Percentiles rank a stretch among this genome's conserved stretches.
phyloP scores from a whole-genome alignment of 2,888 invertebrate species.

The Hirtodrosophila duncani region DNA sequence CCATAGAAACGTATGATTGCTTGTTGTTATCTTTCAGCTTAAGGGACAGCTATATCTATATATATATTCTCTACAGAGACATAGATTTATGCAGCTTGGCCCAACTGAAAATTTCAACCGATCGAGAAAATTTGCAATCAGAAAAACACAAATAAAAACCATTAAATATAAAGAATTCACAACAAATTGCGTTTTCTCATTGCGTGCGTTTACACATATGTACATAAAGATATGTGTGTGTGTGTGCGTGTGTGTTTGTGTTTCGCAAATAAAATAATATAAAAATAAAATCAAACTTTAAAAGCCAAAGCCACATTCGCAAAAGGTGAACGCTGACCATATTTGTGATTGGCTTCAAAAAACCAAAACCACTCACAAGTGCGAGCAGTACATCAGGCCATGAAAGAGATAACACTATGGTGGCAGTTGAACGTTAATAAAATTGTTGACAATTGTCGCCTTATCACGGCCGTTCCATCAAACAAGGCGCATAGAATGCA shows the following conservation, averaged over 20 bases:
- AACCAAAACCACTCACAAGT: constrained; percentile 12
- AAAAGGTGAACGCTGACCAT: constrained; percentile 64
- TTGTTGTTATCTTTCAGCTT: too few relatives aligned
- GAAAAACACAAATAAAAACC: constrained; percentile 16
- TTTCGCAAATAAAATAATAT: constrained; percentile 52
- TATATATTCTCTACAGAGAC: constrained; percentile 31
- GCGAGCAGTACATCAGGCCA: not conserved
- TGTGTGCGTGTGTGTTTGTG: constrained; percentile 18
- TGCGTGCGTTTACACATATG: constrained; percentile 38
- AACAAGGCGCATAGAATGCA: constrained; percentile 64
- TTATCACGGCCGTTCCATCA: constrained; percentile 64
- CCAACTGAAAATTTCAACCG: constrained; percentile 52
- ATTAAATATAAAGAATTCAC: constrained; percentile 31
- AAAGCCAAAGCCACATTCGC: constrained; percentile 56
- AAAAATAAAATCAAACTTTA: constrained; percentile 56
- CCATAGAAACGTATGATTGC: constrained; percentile 14
- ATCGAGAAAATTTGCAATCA: constrained; percentile 69
- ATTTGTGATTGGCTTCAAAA: constrained; percentile 65
- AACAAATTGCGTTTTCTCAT: constrained; percentile 67
- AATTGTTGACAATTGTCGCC: constrained; percentile 72
- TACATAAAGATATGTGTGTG: not conserved
- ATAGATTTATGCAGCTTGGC: constrained; percentile 43
- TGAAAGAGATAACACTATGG: not conserved
- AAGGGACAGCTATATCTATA: constrained; percentile 47
- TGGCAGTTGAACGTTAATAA: constrained; percentile 48